Evolutionary conservation across 2,113 vertebrate genomes (phyloP).

Genomic region (Lophochroa leadbeateri): DNA sequence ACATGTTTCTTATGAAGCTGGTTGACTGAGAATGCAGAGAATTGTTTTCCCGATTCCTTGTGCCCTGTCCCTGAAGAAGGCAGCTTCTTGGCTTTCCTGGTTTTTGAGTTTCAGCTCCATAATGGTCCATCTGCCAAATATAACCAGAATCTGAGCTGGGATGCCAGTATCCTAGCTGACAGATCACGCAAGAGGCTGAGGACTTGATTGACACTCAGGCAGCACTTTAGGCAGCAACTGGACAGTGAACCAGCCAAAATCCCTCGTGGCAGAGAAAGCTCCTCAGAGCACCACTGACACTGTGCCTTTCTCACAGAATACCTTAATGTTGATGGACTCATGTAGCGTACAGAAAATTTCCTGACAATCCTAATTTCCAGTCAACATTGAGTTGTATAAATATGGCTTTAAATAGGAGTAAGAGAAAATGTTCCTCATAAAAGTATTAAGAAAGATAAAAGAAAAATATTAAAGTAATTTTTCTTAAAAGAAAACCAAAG

Average conservation of each 20-base stretch:
- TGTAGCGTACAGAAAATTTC: background rate
- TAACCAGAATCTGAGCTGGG: background rate
- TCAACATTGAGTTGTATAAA: background rate
- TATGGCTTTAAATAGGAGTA: background rate
- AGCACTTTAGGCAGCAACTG: background rate
- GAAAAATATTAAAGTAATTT: background rate
- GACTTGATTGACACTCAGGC: background rate
- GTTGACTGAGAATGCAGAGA: background rate
- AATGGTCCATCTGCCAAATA: background rate
- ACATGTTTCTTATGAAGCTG: background rate
- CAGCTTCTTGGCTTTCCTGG: background rate
- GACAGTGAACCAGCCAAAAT: background rate
- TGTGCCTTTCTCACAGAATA: background rate
- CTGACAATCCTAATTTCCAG: background rate
- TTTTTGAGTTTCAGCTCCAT: background rate
- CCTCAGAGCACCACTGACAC: background rate
- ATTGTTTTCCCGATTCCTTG: background rate
- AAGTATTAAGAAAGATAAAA: background rate
- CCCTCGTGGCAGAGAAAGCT: background rate
- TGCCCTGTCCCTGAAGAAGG: background rate
- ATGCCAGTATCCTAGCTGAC: background rate
- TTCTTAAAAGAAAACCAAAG: background rate
- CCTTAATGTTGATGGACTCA: background rate
- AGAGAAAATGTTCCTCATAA: background rate
- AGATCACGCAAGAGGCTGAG: background rate